Conservation (phyloP, 2,113 vertebrate species). For the Amia ocellicauda region DNA sequence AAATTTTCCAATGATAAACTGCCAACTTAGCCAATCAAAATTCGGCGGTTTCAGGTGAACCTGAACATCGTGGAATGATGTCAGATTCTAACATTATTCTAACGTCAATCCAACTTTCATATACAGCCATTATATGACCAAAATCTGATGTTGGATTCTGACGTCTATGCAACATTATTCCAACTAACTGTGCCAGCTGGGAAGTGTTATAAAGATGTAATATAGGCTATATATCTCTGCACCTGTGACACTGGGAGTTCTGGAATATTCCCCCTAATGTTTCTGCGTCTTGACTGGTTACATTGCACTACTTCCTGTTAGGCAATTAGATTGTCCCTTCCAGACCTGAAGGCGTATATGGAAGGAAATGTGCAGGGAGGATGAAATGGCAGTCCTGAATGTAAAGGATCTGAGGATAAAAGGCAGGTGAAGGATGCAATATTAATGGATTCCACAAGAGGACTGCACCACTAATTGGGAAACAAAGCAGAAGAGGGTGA, state of each 20-base stretch:
- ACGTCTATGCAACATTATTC: too few relatives aligned
- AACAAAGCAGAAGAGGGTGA: conserved; percentile 42
- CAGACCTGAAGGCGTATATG: neutral
- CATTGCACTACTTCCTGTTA: neutral
- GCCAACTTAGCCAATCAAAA: too few relatives aligned
- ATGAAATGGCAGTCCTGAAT: conserved; percentile 30
- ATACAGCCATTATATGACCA: too few relatives aligned
- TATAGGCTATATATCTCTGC: too few relatives aligned
- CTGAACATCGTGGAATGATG: too few relatives aligned
- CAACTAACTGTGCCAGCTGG: too few relatives aligned
- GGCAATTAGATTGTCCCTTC: conserved; percentile 1
- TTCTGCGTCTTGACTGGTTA: neutral
- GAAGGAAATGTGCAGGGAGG: neutral
- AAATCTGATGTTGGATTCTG: too few relatives aligned
- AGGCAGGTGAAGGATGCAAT: conserved; percentile 36
- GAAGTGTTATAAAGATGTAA: too few relatives aligned
- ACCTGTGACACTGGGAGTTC: neutral
- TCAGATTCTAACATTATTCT: too few relatives aligned
- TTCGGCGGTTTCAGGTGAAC: too few relatives aligned
- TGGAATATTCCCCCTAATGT: neutral
- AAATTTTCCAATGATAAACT: too few relatives aligned
- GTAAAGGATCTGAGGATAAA: conserved; percentile 17
- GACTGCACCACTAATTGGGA: conserved; percentile 55
- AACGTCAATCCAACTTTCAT: too few relatives aligned
- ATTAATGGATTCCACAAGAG: conserved; percentile 47